Base-by-base conservation (phyloP, 2,113 vertebrate genomes). In the Oncorhynchus nerka region DNA sequence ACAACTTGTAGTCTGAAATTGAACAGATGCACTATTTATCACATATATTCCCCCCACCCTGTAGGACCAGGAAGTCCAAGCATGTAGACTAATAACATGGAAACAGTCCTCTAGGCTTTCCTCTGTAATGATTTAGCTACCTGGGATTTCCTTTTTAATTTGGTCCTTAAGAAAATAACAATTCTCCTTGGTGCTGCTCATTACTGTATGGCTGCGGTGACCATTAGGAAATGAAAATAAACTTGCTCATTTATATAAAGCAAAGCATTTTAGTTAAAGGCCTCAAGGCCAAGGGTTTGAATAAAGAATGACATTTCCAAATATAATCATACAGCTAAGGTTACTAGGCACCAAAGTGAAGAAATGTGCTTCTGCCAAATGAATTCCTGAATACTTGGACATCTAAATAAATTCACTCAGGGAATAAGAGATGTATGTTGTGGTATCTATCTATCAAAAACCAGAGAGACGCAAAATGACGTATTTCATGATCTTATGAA, bases 51-150 rank as follows among this genome's bases (percentile, higher is more conserved):
- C 93, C 92, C 89, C 93, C 83, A 93, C 86, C 92, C 90, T 93
- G 88, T 85, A 93, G 89, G 91, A 95, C 93, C 90, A 93, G 83
- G 90, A 89, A 94, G 91, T 91, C 81, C 91, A 83, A 91, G 88
- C 80, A 77, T 90, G 90, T 84, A 91, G 92, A 95, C 94, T 95
- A 96, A 97, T 97, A 95, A 95, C 95, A 93, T 94, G 93, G 93
- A 95, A 93, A 94, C 89, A 93, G 91, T 95, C 94, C 94, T 95
- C 86, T 87, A 93, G 94, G 95, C 94, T 91, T 92, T 80, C 81
- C 84, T 90, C 86, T 92, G 90, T 93, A 95, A 95, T 94, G 94
- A 95, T 94, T 89, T 90, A 93, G 86, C 91, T 93, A 92, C 93
- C 92, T 89, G 89, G 92, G 92, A 86, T 93, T 92, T 92, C 89